phyloP scores from a whole-genome alignment of 2,113 vertebrate genomes.

The Chaenocephalus aceratus region DNA sequence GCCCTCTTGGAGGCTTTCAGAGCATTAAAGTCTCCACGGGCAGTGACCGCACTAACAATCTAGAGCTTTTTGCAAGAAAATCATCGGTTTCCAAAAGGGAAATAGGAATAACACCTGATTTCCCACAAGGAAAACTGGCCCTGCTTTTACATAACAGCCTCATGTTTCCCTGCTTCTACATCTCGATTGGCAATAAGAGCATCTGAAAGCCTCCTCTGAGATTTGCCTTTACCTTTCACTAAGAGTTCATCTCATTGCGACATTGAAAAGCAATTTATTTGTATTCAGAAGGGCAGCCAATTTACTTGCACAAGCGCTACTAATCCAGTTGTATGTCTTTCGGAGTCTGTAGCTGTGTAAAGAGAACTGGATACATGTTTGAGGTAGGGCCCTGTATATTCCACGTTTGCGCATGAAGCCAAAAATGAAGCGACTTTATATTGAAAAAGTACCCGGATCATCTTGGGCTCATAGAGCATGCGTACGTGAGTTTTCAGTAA shows the following conservation, averaged over 20 bases:
- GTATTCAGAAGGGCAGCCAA: neutral
- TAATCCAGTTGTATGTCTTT: neutral
- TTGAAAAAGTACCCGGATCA: too few relatives aligned
- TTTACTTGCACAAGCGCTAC: neutral
- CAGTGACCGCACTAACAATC: conserved; percentile 2
- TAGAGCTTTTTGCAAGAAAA: conserved; percentile 27
- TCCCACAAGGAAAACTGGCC: neutral
- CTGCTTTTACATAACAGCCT: neutral
- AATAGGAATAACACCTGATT: conserved; percentile 10
- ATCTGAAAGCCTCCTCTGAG: neutral
- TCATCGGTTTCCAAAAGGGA: conserved; percentile 10
- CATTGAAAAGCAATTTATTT: neutral
- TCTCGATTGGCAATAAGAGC: neutral
- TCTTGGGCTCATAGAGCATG: too few relatives aligned
- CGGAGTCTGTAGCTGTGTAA: too few relatives aligned
- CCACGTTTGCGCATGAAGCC: too few relatives aligned
- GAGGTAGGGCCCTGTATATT: too few relatives aligned
- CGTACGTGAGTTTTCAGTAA: too few relatives aligned
- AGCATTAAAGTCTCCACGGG: conserved; percentile 30
- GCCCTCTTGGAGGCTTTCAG: conserved; percentile 36
- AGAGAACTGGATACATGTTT: too few relatives aligned
- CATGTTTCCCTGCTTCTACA: neutral
- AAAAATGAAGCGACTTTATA: too few relatives aligned
- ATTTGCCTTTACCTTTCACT: neutral
- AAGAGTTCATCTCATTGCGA: neutral